These are phyloP conservation scores for Polydesmus complanatus DNA, from an alignment of 2,888 invertebrate species.

Conservation along the genomic window DNA sequence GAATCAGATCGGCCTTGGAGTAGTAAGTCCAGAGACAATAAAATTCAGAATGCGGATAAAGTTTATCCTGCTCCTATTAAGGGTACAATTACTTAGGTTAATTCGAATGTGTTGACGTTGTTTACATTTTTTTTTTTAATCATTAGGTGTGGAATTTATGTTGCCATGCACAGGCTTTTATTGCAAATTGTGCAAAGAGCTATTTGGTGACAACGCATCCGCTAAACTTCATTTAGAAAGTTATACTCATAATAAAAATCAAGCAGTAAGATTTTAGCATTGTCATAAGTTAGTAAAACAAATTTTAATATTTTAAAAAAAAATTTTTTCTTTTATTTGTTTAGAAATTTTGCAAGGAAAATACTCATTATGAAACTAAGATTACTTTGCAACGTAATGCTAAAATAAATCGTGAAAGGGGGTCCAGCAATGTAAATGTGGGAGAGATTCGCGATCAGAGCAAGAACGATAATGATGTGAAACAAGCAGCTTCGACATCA, in stretches of 20 bases:
- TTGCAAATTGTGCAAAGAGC: conserved; percentile 27
- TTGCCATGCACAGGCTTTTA: conserved; percentile 26
- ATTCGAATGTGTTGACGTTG: too few species aligned
- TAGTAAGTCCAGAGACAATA: too few species aligned
- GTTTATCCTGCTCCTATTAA: too few species aligned
- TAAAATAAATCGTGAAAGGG: background rate
- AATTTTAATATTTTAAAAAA: background rate
- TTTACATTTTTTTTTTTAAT: too few species aligned
- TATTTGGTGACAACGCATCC: conserved; percentile 26
- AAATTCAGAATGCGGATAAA: too few species aligned
- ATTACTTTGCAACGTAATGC: background rate
- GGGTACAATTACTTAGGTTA: too few species aligned
- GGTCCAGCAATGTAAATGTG: background rate
- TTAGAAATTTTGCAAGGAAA: background rate
- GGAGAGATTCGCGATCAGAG: background rate
- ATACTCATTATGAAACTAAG: background rate
- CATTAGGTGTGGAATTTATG: conserved; percentile 29
- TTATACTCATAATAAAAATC: conserved; percentile 26
- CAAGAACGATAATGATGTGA: background rate
- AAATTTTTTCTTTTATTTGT: background rate
- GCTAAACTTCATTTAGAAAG: conserved; percentile 27
- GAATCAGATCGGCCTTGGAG: too few species aligned
- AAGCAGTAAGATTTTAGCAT: conserved; percentile 23
- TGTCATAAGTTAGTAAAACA: background rate
- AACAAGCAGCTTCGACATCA: background rate